phyloP scores from a whole-genome alignment of 2,888 invertebrate genomes.

The Epistrophella euchroma region DNA sequence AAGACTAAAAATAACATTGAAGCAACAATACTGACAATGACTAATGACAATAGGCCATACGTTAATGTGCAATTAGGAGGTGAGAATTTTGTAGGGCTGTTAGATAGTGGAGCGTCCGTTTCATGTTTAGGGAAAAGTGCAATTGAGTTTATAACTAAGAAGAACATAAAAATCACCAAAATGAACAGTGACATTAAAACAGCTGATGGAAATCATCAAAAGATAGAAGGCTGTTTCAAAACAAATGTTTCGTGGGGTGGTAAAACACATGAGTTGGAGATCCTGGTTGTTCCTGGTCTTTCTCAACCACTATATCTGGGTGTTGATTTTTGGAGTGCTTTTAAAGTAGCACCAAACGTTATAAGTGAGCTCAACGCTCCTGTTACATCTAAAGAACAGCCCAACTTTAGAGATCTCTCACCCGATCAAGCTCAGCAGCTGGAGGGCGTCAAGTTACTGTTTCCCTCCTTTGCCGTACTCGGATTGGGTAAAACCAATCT shows the following conservation, averaged over 20 bases:
- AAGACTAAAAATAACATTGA: not conserved
- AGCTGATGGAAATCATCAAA: slow-evolving; percentile 1
- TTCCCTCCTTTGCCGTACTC: not conserved
- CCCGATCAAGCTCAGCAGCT: not conserved
- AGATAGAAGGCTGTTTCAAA: not conserved
- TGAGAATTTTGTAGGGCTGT: not conserved
- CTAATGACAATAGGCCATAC: slow-evolving; percentile 19
- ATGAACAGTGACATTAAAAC: not conserved
- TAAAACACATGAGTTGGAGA: not conserved
- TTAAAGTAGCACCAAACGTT: not conserved
- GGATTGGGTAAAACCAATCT: not conserved
- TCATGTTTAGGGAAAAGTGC: slow-evolving; percentile 14
- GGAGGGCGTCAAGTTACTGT: not conserved
- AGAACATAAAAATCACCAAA: not conserved
- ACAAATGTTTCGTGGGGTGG: not conserved
- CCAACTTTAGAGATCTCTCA: not conserved
- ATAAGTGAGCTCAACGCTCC: not conserved
- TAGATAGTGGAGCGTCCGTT: slow-evolving; percentile 20
- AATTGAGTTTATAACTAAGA: not conserved
- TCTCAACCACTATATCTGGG: not conserved
- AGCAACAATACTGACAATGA: not conserved
- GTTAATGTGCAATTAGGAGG: not conserved
- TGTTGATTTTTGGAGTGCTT: not conserved
- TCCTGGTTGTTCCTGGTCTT: not conserved
- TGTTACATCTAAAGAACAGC: not conserved